A percentile compares a stretch with the other conserved stretches of the same genome.
phyloP scores from a whole-genome alignment of 2,888 invertebrate species.

The Epiperipatus broadwayi region DNA sequence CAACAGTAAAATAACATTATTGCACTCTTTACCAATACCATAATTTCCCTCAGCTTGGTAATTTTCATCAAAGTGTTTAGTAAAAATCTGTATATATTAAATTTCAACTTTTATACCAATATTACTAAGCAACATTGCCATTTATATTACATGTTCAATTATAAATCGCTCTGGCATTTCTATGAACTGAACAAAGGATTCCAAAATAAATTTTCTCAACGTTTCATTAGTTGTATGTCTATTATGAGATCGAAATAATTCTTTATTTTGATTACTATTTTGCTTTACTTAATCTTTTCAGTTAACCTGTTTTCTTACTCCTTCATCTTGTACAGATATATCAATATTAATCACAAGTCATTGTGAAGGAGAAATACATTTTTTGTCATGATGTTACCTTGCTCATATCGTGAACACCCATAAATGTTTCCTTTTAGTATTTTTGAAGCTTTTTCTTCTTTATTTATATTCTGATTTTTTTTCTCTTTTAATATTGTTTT shows the following conservation, averaged over 20 bases:
- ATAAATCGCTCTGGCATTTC: conserved; percentile 51
- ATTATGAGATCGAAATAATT: conserved; percentile 40
- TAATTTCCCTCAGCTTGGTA: conserved; percentile 28
- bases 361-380: conserved; percentile 66
- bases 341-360: conserved; percentile 32
- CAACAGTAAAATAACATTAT: conserved; percentile 56
- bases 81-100: conserved; percentile 55
- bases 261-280: conserved; percentile 58
- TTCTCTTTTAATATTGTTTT: neutral
- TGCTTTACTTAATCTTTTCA: conserved; percentile 55
- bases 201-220: conserved; percentile 45
- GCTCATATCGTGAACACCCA: conserved; percentile 57
- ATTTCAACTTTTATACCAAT: conserved; percentile 65
- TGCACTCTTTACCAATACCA: conserved; percentile 52
- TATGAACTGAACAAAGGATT: conserved; percentile 42
- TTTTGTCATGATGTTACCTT: conserved; percentile 50
- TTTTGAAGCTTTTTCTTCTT: neutral
- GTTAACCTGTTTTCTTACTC: conserved; percentile 52
- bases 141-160: conserved; percentile 60
- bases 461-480: conserved; percentile 6
- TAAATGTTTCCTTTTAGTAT: conserved; percentile 71
- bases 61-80: conserved; percentile 44
- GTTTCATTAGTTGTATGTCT: conserved; percentile 50
- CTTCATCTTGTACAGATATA: conserved; percentile 34
- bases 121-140: conserved; percentile 68